Conservation (phyloP, 2,113 vertebrate species). For the Sylvietta virens region DNA sequence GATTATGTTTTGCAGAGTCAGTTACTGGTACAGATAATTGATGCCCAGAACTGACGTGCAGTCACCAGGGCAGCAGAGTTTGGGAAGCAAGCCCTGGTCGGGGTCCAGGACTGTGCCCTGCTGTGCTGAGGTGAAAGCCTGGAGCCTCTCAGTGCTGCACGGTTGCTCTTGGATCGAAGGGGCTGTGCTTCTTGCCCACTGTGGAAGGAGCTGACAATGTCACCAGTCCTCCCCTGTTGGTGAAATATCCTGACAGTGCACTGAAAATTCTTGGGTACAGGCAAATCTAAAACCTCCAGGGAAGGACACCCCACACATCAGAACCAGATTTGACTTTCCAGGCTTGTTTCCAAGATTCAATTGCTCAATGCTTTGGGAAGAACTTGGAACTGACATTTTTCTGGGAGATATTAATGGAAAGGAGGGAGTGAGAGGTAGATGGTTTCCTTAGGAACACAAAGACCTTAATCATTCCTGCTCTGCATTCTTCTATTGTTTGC, state of each 20-base stretch:
- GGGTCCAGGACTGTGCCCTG: background rate
- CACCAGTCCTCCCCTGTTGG: background rate
- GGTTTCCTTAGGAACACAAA: conserved; percentile 42
- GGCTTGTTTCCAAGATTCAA: conserved; percentile 9
- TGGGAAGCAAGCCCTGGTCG: background rate
- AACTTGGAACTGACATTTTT: background rate
- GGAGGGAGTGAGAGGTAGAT: background rate
- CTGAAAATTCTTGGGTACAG: background rate
- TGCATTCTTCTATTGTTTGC: background rate
- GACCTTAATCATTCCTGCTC: background rate
- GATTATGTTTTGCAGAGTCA: background rate
- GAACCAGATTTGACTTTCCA: background rate
- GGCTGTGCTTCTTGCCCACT: background rate
- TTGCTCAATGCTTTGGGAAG: conserved; percentile 3
- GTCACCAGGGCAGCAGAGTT: background rate
- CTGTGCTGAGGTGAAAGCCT: background rate
- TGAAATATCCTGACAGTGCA: background rate
- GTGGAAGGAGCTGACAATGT: background rate
- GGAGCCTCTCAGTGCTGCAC: background rate
- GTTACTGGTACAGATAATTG: background rate
- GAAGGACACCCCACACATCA: background rate
- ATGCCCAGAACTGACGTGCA: background rate
- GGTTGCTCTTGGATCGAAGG: background rate
- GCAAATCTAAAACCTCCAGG: background rate
- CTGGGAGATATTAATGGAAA: conserved; percentile 29